Evolutionary conservation across 2,888 invertebrate genomes (phyloP).

Genomic region (Hesperia comma): DNA sequence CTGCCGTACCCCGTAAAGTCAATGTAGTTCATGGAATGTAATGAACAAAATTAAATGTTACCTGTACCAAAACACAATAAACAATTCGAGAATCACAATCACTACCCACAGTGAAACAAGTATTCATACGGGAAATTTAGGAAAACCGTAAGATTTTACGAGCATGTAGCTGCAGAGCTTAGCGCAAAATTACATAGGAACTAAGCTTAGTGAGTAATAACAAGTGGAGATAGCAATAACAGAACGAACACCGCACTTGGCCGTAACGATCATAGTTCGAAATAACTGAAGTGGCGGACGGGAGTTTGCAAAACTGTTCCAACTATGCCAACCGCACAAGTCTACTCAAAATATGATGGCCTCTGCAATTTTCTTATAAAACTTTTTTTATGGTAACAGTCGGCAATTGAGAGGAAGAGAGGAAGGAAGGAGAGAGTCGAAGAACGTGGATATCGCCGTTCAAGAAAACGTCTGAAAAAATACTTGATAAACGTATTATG

Average conservation of each 20-base stretch:
- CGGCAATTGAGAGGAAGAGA: too few species aligned
- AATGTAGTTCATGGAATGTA: too few species aligned
- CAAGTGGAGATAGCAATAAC: constrained; percentile 29
- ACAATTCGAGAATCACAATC: constrained; percentile 36
- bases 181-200: not conserved
- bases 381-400: not conserved
- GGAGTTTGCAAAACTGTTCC: constrained; percentile 24
- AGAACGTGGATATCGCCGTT: too few species aligned
- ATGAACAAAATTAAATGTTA: too few species aligned
- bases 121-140: constrained; percentile 3
- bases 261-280: constrained; percentile 30
- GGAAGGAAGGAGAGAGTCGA: too few species aligned
- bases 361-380: constrained; percentile 8
- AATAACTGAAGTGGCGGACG: constrained; percentile 21
- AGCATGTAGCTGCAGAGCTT: constrained; percentile 1
- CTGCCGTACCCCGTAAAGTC: too few species aligned
- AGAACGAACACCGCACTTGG: constrained; percentile 25
- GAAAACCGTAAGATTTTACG: constrained; percentile 9
- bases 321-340: constrained; percentile 22
- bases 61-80: too few species aligned
- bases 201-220: constrained; percentile 14
- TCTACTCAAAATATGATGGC: constrained; percentile 19
- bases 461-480: too few species aligned
- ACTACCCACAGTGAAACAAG: not conserved
- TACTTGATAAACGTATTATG: too few species aligned